Conservation (phyloP, 2,888 invertebrate genomes). For the Tenthredo distinguenda region DNA sequence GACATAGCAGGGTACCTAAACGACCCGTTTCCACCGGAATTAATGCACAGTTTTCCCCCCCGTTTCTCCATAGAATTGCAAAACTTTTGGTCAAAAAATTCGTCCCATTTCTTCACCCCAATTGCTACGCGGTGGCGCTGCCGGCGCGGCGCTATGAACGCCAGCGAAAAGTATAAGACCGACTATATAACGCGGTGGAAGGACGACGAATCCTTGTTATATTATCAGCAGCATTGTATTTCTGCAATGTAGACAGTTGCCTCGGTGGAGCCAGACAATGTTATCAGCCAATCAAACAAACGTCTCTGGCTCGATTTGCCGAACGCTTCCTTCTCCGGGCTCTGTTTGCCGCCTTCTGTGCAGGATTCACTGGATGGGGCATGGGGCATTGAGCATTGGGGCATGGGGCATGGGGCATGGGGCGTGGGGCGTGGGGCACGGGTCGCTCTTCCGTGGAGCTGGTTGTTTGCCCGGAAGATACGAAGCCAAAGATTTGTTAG, state of each 20-base stretch:
- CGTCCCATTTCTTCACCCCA: not conserved
- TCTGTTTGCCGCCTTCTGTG: conserved; percentile 23
- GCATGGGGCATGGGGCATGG: not conserved
- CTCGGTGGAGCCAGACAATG: conserved; percentile 51
- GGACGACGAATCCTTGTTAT: conserved; percentile 41
- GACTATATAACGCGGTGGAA: conserved; percentile 11
- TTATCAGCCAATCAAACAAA: conserved; percentile 55
- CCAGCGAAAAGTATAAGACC: not conserved
- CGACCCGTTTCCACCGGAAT: not conserved
- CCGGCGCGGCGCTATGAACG: not conserved
- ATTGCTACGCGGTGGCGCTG: not conserved
- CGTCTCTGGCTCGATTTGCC: conserved; percentile 36
- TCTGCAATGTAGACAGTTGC: conserved; percentile 44
- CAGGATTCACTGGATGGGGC: not conserved
- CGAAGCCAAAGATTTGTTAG: conserved; percentile 38
- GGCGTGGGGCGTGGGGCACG: not conserved
- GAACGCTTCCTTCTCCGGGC: conserved; percentile 9
- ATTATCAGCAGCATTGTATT: conserved; percentile 45
- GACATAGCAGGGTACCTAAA: not conserved
- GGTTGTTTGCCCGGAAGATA: conserved; percentile 41
- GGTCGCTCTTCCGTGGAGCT: not conserved
- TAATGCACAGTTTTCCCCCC: not conserved
- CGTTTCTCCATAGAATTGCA: not conserved
- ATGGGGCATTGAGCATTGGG: not conserved
- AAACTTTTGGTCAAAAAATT: not conserved